Evolutionary conservation across 2,888 invertebrate species (phyloP), one percentile per base, ranked within the genome.

Genomic region (Celastrina argiolus): DNA sequence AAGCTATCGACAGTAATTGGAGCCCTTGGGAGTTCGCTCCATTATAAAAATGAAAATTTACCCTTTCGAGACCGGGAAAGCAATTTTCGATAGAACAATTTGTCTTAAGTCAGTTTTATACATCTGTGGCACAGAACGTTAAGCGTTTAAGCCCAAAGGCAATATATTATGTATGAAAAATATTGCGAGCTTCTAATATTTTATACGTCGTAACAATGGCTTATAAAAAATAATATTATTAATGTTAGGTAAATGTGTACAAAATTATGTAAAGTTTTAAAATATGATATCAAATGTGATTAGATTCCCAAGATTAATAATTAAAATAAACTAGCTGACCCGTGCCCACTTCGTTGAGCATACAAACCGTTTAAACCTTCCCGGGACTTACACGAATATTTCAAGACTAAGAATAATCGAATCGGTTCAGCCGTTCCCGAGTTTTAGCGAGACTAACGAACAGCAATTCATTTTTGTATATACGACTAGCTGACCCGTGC

Each of bases 81-180:
- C 88, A 87, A 90, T 90, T 88, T 88, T 88, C 89, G 87, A 88
- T 88, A 88, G 87, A 89, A 89, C 88, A 90, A 88, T 90, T 90
- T 89, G 87, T 89, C 88, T 81, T 75, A 76, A 74, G 79, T 80
- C 80, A 84, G 83, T 88, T 88, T 78, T 78, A 81, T 83, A 81
- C 89, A 89, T 88, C 89, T 88, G 90, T 79, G 88, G 64, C 72
- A 67, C 59, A 58, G 16, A 59, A 34, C 59, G 31, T 28, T 58
- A 36, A 36, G 36, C 59, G 31, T 28, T 58, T 58, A n/a, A 31
- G n/a, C 58, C 31, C 58, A 58, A 34, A 31, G 58, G 58, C 31
- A 58, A 58, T 31, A 58, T 56, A 56, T 56, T 56, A 56, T 56
- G 56, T 56, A 56, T 56, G 28, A 56, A 28, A 56, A 45, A 45